Percentiles rank a stretch among this genome's conserved stretches.
phyloP scores from a whole-genome alignment of 2,113 vertebrate species.

The Pseudois nayaur region DNA sequence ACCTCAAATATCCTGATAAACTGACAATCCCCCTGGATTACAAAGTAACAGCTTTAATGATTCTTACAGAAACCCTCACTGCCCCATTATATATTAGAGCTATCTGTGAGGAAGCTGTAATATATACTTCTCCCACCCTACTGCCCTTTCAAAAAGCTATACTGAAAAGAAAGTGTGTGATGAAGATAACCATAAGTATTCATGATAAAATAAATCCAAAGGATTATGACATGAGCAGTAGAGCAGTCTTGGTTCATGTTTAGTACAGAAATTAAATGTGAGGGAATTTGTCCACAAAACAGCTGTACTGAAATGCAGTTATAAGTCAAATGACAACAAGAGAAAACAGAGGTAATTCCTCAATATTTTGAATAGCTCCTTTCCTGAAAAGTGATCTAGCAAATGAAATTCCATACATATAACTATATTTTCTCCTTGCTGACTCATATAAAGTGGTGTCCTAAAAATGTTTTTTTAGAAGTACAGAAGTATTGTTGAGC shows the following conservation, averaged over 20 bases:
- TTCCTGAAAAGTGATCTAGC: conserved; percentile 24
- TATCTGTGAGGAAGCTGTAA: neutral
- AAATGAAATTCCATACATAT: neutral
- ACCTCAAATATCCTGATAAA: neutral
- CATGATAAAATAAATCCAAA: neutral
- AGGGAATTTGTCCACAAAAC: neutral
- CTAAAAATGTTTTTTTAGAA: neutral
- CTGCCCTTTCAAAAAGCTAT: neutral
- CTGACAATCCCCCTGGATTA: neutral
- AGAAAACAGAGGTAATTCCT: neutral
- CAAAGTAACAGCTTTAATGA: neutral
- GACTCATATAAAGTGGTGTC: neutral
- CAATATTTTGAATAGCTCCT: neutral
- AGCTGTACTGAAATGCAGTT: neutral
- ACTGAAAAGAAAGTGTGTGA: neutral
- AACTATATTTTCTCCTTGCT: neutral
- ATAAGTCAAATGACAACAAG: neutral
- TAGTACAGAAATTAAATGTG: neutral
- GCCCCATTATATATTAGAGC: neutral
- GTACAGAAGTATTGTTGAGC: neutral
- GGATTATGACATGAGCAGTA: neutral
- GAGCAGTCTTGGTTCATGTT: neutral
- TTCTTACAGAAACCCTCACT: neutral
- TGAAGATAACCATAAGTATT: neutral
- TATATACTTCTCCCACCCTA: neutral